phyloP scores from a whole-genome alignment of 2,797 vertebrate species.

The Salarias fasciatus region DNA sequence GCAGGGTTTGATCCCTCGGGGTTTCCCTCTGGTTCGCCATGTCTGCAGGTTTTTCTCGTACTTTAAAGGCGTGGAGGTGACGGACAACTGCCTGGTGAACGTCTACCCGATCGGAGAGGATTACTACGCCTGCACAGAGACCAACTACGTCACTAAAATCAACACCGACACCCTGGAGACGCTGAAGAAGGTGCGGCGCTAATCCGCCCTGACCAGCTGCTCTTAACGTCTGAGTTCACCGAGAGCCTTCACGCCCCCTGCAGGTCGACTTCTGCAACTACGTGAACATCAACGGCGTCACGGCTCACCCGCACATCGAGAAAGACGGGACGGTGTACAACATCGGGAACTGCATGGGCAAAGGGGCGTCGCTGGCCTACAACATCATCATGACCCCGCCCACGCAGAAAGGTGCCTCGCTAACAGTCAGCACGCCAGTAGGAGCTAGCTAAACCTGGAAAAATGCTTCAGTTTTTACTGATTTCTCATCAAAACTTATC shows the following conservation, averaged over 20 bases:
- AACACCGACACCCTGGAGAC: conserved; percentile 93
- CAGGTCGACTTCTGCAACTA: conserved; percentile 97
- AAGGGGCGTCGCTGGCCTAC: conserved; percentile 93
- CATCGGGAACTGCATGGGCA: conserved; percentile 98
- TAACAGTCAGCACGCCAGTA: too few species aligned
- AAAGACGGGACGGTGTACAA: conserved; percentile 95
- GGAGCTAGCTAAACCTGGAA: too few species aligned
- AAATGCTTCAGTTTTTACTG: too few species aligned
- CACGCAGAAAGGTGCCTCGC: conserved; percentile 93
- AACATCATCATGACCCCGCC: conserved; percentile 94
- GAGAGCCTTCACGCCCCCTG: too few species aligned
- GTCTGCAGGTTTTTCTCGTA: conserved; percentile 95
- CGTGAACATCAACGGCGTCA: conserved; percentile 92
- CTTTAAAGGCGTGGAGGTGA: conserved; percentile 96
- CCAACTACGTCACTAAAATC: conserved; percentile 96
- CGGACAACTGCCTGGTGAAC: conserved; percentile 96
- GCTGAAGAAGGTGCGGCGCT: conserved; percentile 95
- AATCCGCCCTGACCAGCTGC: too few species aligned
- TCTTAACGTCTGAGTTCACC: too few species aligned
- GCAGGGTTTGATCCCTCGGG: too few species aligned
- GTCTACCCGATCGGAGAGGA: conserved; percentile 96
- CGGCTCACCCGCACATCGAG: conserved; percentile 96
- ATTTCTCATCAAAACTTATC: too few species aligned
- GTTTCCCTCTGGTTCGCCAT: too few species aligned
- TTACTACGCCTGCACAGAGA: conserved; percentile 96